Conservation (phyloP, 2,888 invertebrate genomes). For the Seira musarum region DNA sequence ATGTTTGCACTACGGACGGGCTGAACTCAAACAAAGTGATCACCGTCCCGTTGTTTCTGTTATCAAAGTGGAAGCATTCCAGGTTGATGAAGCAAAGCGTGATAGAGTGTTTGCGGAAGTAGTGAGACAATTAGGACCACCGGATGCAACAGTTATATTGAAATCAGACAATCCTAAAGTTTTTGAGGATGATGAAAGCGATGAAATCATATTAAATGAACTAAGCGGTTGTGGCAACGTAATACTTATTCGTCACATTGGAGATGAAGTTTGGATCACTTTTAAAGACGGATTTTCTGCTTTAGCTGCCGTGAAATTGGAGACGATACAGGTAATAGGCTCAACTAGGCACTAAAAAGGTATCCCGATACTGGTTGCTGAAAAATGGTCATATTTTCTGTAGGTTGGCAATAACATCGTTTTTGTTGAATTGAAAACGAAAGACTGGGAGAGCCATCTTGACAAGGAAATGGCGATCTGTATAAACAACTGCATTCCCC, state of each 20-base stretch:
- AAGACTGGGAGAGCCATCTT: slow-evolving; percentile 87
- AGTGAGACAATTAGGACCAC: slow-evolving; percentile 90
- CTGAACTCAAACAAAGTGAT: slow-evolving; percentile 97
- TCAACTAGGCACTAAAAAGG: background rate
- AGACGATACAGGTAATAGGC: slow-evolving; percentile 77
- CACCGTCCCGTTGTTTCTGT: slow-evolving; percentile 96
- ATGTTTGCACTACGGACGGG: slow-evolving; percentile 90
- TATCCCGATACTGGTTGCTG: too few species aligned
- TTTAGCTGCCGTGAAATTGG: slow-evolving; percentile 78
- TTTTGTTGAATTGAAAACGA: slow-evolving; percentile 84
- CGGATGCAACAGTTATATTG: slow-evolving; percentile 90
- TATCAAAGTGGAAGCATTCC: slow-evolving; percentile 88
- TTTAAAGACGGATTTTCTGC: slow-evolving; percentile 93
- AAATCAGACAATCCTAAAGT: slow-evolving; percentile 63
- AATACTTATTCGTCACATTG: slow-evolving; percentile 91
- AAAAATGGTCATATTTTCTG: background rate
- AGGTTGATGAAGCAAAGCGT: slow-evolving; percentile 84
- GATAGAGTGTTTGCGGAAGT: slow-evolving; percentile 88
- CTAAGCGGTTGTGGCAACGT: slow-evolving; percentile 90
- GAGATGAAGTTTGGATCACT: slow-evolving; percentile 91
- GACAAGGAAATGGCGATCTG: slow-evolving; percentile 88
- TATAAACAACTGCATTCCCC: slow-evolving; percentile 86
- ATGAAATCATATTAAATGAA: slow-evolving; percentile 77
- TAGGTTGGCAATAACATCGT: slow-evolving; percentile 74
- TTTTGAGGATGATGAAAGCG: slow-evolving; percentile 66